Evolutionary conservation across 2,797 vertebrate species (phyloP).

Genomic region (Enteromius anoplus): DNA sequence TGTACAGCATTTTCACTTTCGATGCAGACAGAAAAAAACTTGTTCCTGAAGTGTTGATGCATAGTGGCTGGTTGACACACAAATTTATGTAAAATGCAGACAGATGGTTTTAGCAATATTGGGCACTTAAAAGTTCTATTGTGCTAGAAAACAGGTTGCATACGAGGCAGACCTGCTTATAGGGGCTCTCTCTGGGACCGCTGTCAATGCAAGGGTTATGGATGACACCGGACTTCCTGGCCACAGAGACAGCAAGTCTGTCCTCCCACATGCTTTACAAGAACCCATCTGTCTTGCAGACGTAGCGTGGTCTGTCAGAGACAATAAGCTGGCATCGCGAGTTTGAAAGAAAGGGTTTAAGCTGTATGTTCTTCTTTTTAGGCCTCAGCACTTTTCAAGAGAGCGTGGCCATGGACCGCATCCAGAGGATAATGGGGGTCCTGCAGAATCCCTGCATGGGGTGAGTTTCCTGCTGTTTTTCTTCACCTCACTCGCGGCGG

Average conservation of each 20-base stretch:
- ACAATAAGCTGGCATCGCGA: conserved; percentile 59
- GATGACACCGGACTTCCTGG: conserved; percentile 71
- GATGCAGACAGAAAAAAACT: neutral
- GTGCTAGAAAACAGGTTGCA: conserved; percentile 32
- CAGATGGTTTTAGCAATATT: conserved; percentile 33
- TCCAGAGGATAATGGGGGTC: conserved; percentile 85
- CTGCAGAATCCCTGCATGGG: conserved; percentile 82
- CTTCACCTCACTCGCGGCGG: conserved; percentile 10
- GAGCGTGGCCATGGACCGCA: conserved; percentile 84
- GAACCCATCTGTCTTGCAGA: conserved; percentile 72
- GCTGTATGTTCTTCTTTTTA: conserved; percentile 68
- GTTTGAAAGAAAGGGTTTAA: conserved; percentile 51
- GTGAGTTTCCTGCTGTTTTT: conserved; percentile 67
- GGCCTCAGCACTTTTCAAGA: conserved; percentile 86
- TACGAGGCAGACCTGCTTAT: conserved; percentile 57
- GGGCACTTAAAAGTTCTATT: conserved; percentile 44
- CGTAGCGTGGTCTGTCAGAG: conserved; percentile 65
- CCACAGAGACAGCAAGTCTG: conserved; percentile 67
- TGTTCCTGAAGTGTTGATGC: neutral
- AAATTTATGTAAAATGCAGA: conserved; percentile 26
- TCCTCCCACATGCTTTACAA: conserved; percentile 65
- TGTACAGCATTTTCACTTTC: neutral
- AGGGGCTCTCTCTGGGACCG: conserved; percentile 63
- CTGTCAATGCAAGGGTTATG: conserved; percentile 62
- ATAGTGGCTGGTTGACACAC: neutral